Evolutionary conservation across 2,797 vertebrate genomes (phyloP).

Genomic region (Natrix natrix): DNA sequence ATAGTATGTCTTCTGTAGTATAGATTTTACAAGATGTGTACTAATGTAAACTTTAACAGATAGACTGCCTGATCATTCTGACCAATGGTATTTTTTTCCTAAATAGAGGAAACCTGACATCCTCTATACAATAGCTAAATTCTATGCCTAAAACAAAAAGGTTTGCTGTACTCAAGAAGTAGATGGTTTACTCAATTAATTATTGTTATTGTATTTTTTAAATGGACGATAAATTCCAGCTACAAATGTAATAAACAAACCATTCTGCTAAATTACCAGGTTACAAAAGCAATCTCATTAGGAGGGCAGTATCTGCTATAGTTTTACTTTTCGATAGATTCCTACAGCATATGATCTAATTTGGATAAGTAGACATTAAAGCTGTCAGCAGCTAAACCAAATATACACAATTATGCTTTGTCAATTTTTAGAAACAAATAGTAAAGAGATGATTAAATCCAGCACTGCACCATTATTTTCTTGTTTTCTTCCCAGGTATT

Average conservation of each 20-base stretch:
- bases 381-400: background rate
- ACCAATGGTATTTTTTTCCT: background rate
- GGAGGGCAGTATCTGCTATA: background rate
- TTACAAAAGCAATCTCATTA: background rate
- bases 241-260: background rate
- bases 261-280: background rate
- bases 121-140: background rate
- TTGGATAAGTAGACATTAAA: slow-evolving; percentile 28
- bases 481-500: background rate
- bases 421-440: background rate
- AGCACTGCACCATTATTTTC: background rate
- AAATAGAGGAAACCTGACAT: background rate
- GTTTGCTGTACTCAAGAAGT: background rate
- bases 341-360: background rate
- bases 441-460: background rate
- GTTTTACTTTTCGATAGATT: slow-evolving; percentile 2
- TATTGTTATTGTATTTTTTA: background rate
- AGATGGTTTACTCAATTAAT: background rate
- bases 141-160: background rate
- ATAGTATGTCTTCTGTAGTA: background rate
- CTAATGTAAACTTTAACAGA: background rate
- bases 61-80: background rate
- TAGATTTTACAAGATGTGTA: background rate
- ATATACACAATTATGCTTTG: background rate
- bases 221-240: background rate